A percentile compares a stretch with the other conserved stretches of the same genome.
These are phyloP conservation scores for Mylabris phalerata DNA, from an alignment of 1,140 invertebrate genomes.

Conservation along the genomic window DNA sequence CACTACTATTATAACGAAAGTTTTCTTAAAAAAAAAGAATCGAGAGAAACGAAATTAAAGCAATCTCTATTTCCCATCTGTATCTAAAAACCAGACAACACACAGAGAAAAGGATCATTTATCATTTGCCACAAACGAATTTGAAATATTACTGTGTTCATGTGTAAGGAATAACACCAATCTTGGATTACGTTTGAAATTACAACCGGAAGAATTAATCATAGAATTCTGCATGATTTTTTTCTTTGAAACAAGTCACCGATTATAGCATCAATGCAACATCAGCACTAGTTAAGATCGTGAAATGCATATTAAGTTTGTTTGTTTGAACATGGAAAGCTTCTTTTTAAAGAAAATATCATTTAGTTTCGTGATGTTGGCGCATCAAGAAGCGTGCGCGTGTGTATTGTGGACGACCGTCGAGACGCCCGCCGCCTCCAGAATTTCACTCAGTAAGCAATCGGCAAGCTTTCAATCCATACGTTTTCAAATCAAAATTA, in stretches of 20 bases:
- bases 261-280: neutral
- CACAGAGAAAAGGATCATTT: no score
- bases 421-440: conserved; percentile 7
- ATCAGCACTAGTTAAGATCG: conserved; percentile 4
- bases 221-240: no score
- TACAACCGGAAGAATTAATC: no score
- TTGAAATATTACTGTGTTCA: no score
- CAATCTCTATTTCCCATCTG: neutral
- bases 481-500: no score
- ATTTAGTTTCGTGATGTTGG: neutral
- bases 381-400: conserved; percentile 1
- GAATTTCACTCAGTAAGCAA: neutral
- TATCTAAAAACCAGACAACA: no score
- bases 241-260: no score
- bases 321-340: conserved; percentile 3
- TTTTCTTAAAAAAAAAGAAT: no score
- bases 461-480: neutral
- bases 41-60: neutral
- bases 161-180: no score
- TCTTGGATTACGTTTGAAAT: no score
- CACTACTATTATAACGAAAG: no score
- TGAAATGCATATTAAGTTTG: conserved; percentile 10
- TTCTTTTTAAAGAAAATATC: conserved; percentile 7
- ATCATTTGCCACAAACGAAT: no score
- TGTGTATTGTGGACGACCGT: conserved; percentile 1